Evolutionary conservation across 2,113 vertebrate species (phyloP).

Genomic region (Rynchops niger): DNA sequence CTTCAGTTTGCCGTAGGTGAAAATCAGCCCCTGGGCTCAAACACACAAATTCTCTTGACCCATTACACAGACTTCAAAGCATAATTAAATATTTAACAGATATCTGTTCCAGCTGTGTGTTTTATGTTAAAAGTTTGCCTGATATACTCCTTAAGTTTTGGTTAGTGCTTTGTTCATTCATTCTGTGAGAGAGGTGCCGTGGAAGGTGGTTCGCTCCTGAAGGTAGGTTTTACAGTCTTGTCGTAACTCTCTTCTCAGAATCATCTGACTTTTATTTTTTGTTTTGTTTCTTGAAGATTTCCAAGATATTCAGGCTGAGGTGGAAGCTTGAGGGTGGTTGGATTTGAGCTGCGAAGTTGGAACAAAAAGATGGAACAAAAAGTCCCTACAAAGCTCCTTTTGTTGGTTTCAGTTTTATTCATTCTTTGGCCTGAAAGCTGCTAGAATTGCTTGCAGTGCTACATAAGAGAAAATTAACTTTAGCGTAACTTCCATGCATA

Average conservation of each 20-base stretch:
- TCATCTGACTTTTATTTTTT: background rate
- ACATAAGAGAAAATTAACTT: background rate
- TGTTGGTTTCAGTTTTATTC: background rate
- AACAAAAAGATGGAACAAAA: background rate
- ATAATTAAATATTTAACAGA: background rate
- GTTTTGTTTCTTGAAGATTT: background rate
- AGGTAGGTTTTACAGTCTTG: background rate
- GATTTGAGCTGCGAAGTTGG: background rate
- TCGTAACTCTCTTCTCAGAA: background rate
- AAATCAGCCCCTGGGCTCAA: background rate
- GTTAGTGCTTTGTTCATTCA: background rate
- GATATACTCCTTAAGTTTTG: background rate
- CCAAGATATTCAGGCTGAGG: background rate
- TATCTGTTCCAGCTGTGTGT: background rate
- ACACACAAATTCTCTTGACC: background rate
- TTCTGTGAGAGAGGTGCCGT: background rate
- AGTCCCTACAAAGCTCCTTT: background rate
- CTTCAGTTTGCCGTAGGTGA: background rate
- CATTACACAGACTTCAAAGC: background rate
- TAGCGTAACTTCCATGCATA: background rate
- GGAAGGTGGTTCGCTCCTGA: rapidly evolving
- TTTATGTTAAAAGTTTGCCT: background rate
- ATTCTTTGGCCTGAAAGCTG: background rate
- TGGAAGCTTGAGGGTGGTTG: background rate
- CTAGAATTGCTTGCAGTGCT: background rate